phyloP scores from a whole-genome alignment of 2,888 invertebrate species.

The Hyles lineata region DNA sequence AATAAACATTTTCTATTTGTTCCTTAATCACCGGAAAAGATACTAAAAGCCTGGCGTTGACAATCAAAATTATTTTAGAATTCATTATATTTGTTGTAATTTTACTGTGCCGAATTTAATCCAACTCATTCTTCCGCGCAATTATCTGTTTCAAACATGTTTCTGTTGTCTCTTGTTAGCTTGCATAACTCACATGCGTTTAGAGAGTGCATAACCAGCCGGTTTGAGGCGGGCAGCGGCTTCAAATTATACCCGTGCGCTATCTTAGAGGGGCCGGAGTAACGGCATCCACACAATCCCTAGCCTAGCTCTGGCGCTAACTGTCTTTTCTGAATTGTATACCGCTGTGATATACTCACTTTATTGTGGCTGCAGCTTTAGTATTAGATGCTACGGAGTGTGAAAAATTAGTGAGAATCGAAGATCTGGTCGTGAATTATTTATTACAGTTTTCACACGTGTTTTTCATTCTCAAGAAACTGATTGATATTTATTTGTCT shows the following conservation, averaged over 20 bases:
- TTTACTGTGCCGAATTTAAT: background rate
- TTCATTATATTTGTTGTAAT: background rate
- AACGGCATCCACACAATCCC: conserved; percentile 45
- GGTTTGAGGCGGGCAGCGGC: conserved; percentile 40
- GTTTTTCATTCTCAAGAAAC: no score
- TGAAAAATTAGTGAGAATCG: background rate
- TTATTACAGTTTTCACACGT: no score
- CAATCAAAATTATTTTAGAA: background rate
- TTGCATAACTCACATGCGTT: conserved; percentile 15
- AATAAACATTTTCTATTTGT: no score
- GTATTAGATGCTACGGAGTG: background rate
- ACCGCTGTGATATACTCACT: background rate
- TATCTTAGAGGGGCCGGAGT: conserved; percentile 49
- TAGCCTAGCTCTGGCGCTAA: conserved; percentile 12
- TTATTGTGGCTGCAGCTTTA: conserved; percentile 11
- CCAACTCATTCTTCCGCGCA: background rate
- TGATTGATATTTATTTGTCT: no score
- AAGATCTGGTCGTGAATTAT: background rate
- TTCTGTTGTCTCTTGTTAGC: conserved; percentile 1
- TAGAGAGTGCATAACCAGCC: conserved; percentile 22
- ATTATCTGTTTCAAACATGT: conserved; percentile 4
- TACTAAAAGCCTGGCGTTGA: no score
- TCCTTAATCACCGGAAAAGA: no score
- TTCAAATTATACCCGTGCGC: conserved; percentile 49
- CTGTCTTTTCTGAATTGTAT: background rate